phyloP scores from a whole-genome alignment of 2,888 invertebrate genomes.

The Drosophila nigricruria region DNA sequence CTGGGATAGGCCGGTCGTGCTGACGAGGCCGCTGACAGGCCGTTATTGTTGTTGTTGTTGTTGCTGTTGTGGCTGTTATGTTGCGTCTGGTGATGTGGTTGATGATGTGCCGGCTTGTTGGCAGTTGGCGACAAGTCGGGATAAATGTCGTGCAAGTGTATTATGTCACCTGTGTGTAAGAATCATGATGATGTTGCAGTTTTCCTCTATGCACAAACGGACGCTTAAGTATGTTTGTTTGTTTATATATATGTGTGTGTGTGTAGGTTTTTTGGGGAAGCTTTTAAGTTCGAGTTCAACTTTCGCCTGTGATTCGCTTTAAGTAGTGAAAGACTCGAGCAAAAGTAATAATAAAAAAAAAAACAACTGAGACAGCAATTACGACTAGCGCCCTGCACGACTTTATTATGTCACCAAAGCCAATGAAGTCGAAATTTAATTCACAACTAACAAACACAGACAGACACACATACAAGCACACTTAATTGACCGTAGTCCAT shows the following conservation, averaged over 20 bases:
- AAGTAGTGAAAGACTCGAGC: constrained; percentile 37
- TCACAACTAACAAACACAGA: constrained; percentile 32
- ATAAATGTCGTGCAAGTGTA: constrained; percentile 86
- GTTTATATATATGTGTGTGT: background rate
- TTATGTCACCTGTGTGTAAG: constrained; percentile 85
- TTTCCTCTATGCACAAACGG: constrained; percentile 43
- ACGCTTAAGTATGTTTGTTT: constrained; percentile 2
- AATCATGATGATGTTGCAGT: constrained; percentile 64
- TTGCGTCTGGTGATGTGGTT: constrained; percentile 41
- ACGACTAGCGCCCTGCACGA: constrained; percentile 44
- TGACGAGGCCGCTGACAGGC: constrained; percentile 56
- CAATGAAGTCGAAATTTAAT: constrained; percentile 55
- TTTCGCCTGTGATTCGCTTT: constrained; percentile 43
- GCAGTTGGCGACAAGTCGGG: constrained; percentile 81
- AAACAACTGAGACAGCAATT: constrained; percentile 33
- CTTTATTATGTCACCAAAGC: constrained; percentile 65
- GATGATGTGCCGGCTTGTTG: constrained; percentile 67
- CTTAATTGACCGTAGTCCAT: constrained; percentile 40
- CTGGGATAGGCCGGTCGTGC: constrained; percentile 53
- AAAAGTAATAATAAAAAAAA: constrained; percentile 59
- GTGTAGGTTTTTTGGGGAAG: constrained; percentile 1
- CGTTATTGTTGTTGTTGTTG: constrained; percentile 48
- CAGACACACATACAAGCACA: constrained; percentile 7
- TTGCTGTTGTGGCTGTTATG: constrained; percentile 33
- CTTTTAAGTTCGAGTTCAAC: constrained; percentile 43